Percentiles rank a stretch among this genome's conserved stretches.
Evolutionary conservation across 2,797 vertebrate species (phyloP).

Genomic region (Sebastes umbrosus): DNA sequence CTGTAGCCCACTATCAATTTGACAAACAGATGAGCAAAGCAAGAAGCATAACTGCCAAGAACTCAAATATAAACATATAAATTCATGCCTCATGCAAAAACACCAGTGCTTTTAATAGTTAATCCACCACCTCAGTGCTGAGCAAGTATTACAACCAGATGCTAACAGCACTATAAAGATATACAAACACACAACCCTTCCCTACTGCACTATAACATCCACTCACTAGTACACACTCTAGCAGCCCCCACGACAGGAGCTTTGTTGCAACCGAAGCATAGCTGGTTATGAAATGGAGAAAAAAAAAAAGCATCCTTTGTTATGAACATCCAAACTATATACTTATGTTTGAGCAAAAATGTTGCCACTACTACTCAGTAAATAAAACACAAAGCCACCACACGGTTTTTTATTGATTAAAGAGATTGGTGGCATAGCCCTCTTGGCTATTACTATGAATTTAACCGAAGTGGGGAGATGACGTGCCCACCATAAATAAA

Average conservation of each 20-base stretch:
- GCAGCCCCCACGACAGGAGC: slow-evolving; percentile 29
- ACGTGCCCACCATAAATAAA: slow-evolving; percentile 26
- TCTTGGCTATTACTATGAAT: slow-evolving; percentile 7
- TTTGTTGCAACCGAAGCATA: slow-evolving; percentile 53
- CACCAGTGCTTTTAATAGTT: slow-evolving; percentile 50
- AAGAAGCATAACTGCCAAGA: background rate
- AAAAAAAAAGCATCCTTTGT: slow-evolving; percentile 16
- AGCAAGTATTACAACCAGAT: slow-evolving; percentile 31
- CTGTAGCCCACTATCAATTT: background rate
- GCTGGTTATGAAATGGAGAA: slow-evolving; percentile 34
- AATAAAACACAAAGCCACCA: slow-evolving; percentile 26
- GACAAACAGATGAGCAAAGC: slow-evolving; percentile 20
- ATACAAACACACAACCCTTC: slow-evolving; percentile 24
- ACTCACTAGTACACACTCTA: slow-evolving; percentile 20
- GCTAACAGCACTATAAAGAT: slow-evolving; percentile 34
- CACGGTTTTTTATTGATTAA: slow-evolving; percentile 30
- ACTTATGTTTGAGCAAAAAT: slow-evolving; percentile 4
- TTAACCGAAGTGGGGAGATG: background rate
- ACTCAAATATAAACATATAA: slow-evolving; percentile 45
- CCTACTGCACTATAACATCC: slow-evolving; percentile 20
- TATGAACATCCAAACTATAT: slow-evolving; percentile 31
- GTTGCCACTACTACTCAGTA: slow-evolving; percentile 7
- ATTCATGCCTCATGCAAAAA: slow-evolving; percentile 63
- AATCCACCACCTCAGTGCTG: slow-evolving; percentile 25
- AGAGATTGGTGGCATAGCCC: slow-evolving; percentile 31